Base-by-base conservation (phyloP, 2,888 invertebrate genomes). In the Andrena haemorrhoa region DNA sequence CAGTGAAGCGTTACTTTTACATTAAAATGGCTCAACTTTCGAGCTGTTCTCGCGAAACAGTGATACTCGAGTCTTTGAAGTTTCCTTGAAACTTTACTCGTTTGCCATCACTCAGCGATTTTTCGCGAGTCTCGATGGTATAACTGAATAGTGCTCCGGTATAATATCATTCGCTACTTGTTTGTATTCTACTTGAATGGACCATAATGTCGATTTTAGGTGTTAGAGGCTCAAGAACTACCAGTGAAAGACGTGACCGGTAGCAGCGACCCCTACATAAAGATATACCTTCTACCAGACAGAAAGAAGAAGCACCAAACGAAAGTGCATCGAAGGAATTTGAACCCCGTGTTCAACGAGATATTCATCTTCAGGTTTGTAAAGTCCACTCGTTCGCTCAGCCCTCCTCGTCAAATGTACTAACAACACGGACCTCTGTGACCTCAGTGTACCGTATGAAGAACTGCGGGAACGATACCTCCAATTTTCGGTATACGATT, bases 401-500 rank as follows among this genome's bases (percentile, higher is more conserved):
- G 31, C 20, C 31, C 16, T 26, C 23, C 33, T 8, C 26, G 26
- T 5, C 49, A 2, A 31, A 35, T 16, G 26, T 35, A 23, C 1
- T 2, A 23, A 12, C n/a, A 12, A 26, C 47, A 20, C 53, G 0
- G 0, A 3, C 49, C 12, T 29, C 10, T 51, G n/a, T 10, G 23
- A 51, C 16, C 16, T 3, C 94, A 97, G 97, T 88, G 97, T 98
- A 0, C 95, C 96, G 0, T 97, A 97, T 91, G 97, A 97, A 73
- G 97, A 97, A 85, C 94, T 98, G 7, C 95, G 96, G 0, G 96
- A 96, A 83, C 95, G 97, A 69, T 97, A 96, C 91, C 95, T 98
- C 0, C 97, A 98, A 94, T 98, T 98, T 94, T 97, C 97, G 4
- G 97, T 98, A 7, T 98, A 97, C 93, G 98, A 98, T 94, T 98